phyloP scores from a whole-genome alignment of 2,888 invertebrate species.

The Hypomecis atomaria region DNA sequence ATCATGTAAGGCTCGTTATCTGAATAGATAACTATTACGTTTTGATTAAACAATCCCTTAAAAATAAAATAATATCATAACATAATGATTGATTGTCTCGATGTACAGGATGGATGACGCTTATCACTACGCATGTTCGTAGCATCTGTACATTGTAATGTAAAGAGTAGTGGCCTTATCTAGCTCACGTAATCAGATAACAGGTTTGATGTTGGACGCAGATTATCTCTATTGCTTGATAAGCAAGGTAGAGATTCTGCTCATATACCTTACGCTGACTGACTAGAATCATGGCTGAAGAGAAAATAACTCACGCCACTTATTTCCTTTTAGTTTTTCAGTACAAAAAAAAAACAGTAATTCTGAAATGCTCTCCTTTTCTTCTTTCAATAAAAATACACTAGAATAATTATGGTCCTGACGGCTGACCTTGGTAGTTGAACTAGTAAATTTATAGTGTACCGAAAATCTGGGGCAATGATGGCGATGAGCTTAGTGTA shows the following conservation, averaged over 20 bases:
- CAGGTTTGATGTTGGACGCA: constrained; percentile 18
- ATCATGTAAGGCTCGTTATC: too few species aligned
- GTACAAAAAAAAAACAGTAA: too few species aligned
- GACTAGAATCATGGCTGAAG: neutral
- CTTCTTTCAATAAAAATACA: too few species aligned
- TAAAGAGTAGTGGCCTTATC: constrained; percentile 28
- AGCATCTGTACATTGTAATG: constrained; percentile 20
- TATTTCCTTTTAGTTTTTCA: neutral
- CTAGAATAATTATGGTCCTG: too few species aligned
- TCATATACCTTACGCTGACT: neutral
- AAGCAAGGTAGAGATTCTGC: constrained; percentile 6
- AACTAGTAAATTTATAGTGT: too few species aligned
- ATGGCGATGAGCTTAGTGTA: too few species aligned
- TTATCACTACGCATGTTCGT: constrained; percentile 19
- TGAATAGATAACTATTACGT: neutral
- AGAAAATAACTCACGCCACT: neutral
- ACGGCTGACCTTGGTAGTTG: too few species aligned
- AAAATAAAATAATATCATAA: constrained; percentile 1
- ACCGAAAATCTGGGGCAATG: too few species aligned
- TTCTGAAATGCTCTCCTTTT: too few species aligned
- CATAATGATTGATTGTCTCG: constrained; percentile 18
- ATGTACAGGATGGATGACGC: neutral
- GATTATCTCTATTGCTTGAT: constrained; percentile 19
- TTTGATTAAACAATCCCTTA: constrained; percentile 1
- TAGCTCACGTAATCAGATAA: constrained; percentile 26